These are phyloP conservation scores for Tenthredo notha DNA, from an alignment of 2,888 invertebrate species.

Conservation along the genomic window DNA sequence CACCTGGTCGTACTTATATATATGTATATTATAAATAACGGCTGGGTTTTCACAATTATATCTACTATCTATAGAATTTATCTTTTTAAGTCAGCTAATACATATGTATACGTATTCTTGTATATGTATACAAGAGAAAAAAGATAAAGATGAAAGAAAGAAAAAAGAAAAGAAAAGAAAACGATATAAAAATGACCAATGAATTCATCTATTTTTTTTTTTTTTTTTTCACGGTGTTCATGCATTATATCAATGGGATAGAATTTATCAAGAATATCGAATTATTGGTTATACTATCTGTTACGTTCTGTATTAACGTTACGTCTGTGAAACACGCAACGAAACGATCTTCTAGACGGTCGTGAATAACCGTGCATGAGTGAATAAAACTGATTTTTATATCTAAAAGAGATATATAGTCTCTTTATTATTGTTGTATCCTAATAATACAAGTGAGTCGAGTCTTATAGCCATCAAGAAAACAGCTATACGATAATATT, in stretches of 20 bases:
- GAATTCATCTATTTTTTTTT: too few species aligned
- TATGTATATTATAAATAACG: not conserved
- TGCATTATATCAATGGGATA: not conserved
- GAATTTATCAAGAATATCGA: not conserved
- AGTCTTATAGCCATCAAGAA: not conserved
- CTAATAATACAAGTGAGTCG: not conserved
- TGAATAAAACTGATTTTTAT: conserved; percentile 25
- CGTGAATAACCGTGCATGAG: not conserved
- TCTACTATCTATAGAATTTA: not conserved
- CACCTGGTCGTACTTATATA: not conserved
- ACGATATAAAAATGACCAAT: not conserved
- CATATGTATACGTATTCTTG: not conserved
- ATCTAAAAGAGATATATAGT: not conserved
- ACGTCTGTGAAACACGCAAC: conserved; percentile 28
- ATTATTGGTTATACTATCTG: not conserved
- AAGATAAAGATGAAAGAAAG: not conserved
- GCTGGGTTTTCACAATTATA: not conserved
- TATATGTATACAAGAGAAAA: not conserved
- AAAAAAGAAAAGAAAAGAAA: not conserved
- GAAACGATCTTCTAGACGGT: not conserved
- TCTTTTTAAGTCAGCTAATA: too few species aligned
- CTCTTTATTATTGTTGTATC: conserved; percentile 14
- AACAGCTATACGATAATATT: conserved; percentile 15
- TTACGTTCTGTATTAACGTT: not conserved
- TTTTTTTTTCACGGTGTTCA: not conserved